These are phyloP conservation scores for Sterna hirundo DNA, from an alignment of 2,113 vertebrate species.

Conservation along the genomic window DNA sequence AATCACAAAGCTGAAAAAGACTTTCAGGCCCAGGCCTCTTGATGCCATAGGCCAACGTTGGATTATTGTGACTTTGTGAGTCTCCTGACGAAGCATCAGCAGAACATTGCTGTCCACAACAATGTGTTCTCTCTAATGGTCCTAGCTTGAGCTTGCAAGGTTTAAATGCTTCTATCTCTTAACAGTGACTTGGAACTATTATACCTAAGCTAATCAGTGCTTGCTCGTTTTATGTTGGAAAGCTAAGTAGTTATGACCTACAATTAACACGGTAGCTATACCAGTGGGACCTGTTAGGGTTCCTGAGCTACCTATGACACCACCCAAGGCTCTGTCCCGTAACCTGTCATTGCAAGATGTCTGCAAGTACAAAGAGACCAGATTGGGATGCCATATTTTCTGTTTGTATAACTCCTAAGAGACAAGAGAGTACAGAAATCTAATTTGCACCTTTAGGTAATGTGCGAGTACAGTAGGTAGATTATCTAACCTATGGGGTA, in stretches of 20 bases:
- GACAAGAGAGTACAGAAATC: not conserved
- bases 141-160: not conserved
- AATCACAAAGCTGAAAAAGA: not conserved
- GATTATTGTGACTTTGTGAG: not conserved
- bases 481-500: not conserved
- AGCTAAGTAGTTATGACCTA: not conserved
- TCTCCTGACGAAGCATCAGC: not conserved
- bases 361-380: not conserved
- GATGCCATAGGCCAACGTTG: not conserved
- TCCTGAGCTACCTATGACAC: not conserved
- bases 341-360: not conserved
- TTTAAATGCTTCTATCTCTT: not conserved
- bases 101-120: not conserved
- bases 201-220: not conserved
- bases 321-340: not conserved
- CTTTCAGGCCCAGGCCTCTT: not conserved
- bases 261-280: not conserved
- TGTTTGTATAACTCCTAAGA: accelerated
- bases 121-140: not conserved
- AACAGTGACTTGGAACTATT: not conserved
- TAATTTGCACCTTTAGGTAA: not conserved
- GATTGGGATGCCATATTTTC: accelerated
- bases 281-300: not conserved
- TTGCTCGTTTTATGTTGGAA: not conserved
- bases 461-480: not conserved